Conservation (phyloP, 37 sponge, comb jelly and placozoan species). For the Axinella damicornis region DNA sequence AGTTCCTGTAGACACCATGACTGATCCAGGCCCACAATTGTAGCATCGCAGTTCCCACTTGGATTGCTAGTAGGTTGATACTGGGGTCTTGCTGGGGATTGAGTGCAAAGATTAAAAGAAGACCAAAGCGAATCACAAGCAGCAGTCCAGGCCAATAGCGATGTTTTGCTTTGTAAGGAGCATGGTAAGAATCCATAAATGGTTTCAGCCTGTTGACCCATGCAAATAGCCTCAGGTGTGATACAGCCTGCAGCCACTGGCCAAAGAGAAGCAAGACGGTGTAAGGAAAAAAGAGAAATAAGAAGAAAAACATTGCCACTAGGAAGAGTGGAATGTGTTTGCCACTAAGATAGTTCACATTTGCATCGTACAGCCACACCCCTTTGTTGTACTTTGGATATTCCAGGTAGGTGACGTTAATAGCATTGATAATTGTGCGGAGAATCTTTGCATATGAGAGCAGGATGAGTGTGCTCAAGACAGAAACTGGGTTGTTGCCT, state of each 20-base stretch:
- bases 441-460: constrained; percentile 24
- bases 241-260: neutral
- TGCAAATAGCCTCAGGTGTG: neutral
- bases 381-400: neutral
- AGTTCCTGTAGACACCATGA: too few species aligned
- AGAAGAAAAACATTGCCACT: neutral
- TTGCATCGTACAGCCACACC: constrained; percentile 10
- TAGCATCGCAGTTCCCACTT: too few species aligned
- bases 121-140: neutral
- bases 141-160: constrained; percentile 30
- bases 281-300: neutral
- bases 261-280: neutral
- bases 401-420: neutral
- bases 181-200: constrained; percentile 17
- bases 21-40: too few species aligned
- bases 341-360: neutral
- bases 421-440: neutral
- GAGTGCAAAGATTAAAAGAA: neutral
- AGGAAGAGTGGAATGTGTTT: neutral
- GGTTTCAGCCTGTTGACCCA: constrained; percentile 1
- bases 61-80: neutral
- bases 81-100: neutral
- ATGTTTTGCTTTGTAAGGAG: neutral
- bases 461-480: constrained; percentile 24
- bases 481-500: constrained; percentile 16